Conservation (phyloP, 2,797 vertebrate species). For the Molossus alvarezi region DNA sequence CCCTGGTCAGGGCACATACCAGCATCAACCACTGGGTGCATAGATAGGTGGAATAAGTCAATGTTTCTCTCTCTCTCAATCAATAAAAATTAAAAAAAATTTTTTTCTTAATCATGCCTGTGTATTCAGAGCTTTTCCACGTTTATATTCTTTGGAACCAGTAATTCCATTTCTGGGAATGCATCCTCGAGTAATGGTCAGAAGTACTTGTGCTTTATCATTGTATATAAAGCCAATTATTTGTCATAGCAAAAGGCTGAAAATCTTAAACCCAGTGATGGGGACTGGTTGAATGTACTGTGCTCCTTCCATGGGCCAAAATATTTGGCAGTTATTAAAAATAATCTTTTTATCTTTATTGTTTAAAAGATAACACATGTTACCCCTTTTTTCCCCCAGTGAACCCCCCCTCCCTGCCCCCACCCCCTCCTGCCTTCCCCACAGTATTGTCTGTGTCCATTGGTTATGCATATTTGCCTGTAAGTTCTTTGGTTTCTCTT, state of each 20-base stretch:
- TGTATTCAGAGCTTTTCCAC: background rate
- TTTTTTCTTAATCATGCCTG: background rate
- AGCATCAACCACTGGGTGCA: background rate
- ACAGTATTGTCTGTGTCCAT: too few relatives aligned
- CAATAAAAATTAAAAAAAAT: background rate
- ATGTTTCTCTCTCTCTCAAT: background rate
- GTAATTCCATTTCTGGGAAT: conserved; percentile 9
- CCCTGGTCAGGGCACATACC: background rate
- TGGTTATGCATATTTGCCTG: too few relatives aligned
- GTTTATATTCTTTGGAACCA: conserved; percentile 6
- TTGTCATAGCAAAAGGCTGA: conserved; percentile 26
- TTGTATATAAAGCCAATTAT: background rate
- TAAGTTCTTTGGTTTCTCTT: too few relatives aligned
- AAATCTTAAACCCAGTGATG: background rate
- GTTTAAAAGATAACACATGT: too few relatives aligned
- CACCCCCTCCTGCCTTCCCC: too few relatives aligned
- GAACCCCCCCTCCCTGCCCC: too few relatives aligned
- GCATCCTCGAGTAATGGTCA: conserved; percentile 37
- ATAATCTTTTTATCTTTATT: background rate
- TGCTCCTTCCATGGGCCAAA: background rate
- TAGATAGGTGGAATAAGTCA: background rate
- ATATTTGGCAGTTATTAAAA: conserved; percentile 49
- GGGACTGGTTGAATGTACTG: background rate
- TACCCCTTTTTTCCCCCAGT: too few relatives aligned
- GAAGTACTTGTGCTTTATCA: conserved; percentile 19